Conservation (phyloP, 2,888 invertebrate species). For the Drosophila bunnanda region DNA sequence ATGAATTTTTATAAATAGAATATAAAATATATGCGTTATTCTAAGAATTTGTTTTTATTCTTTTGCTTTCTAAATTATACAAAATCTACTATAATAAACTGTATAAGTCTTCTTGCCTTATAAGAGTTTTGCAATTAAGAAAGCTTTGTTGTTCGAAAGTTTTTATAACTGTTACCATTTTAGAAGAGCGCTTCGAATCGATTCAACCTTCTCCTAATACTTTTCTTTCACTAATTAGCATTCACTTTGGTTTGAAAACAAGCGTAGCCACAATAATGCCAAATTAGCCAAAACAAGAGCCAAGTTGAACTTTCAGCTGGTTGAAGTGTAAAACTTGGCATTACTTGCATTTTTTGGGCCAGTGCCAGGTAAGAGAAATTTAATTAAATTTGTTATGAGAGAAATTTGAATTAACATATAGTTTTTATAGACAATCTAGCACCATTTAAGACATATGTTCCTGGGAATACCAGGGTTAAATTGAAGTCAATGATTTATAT, state of each 20-base stretch:
- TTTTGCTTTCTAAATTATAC: too few relatives aligned
- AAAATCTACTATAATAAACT: background rate
- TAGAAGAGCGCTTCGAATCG: background rate
- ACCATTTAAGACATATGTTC: background rate
- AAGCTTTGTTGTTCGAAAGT: background rate
- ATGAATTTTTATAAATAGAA: too few relatives aligned
- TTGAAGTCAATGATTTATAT: too few relatives aligned
- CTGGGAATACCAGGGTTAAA: background rate
- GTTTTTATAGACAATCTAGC: background rate
- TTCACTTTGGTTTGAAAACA: background rate
- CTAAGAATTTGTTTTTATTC: background rate
- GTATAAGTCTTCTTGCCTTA: background rate
- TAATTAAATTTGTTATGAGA: background rate
- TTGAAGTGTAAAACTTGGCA: background rate
- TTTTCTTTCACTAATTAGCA: background rate
- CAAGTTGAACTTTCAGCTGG: background rate
- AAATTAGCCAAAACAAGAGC: background rate
- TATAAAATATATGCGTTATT: too few relatives aligned
- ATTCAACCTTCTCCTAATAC: background rate
- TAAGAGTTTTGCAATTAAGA: background rate
- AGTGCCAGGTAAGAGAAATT: slow-evolving; percentile 5
- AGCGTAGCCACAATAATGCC: background rate
- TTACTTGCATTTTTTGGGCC: background rate
- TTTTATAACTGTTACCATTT: background rate
- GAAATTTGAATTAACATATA: background rate